phyloP scores from a whole-genome alignment of 2,888 invertebrate genomes.

The Himalopsyche japonica region DNA sequence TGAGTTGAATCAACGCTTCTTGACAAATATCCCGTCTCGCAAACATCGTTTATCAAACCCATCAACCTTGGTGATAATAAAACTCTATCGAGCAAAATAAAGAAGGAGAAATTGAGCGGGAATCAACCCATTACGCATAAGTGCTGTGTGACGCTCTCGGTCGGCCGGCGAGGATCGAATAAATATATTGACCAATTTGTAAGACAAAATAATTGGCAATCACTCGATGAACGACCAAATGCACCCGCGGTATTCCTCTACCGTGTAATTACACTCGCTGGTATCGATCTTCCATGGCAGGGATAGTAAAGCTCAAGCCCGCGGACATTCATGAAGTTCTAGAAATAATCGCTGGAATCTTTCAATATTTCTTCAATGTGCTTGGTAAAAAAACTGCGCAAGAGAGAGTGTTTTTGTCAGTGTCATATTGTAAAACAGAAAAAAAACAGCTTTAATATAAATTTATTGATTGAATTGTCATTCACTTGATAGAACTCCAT shows the following conservation, averaged over 20 bases:
- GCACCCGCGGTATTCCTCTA: slow-evolving; percentile 7
- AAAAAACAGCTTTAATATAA: too few relatives aligned
- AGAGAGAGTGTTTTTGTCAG: too few relatives aligned
- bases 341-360: neutral
- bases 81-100: neutral
- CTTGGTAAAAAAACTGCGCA: too few relatives aligned
- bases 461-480: too few relatives aligned
- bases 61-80: slow-evolving; percentile 13
- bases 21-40: neutral
- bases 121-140: slow-evolving; percentile 11
- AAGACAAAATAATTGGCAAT: slow-evolving; percentile 38
- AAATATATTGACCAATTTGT: slow-evolving; percentile 39
- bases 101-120: neutral
- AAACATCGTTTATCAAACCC: neutral
- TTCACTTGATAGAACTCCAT: too few relatives aligned
- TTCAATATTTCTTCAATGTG: neutral
- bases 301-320: neutral
- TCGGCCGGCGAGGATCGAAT: slow-evolving; percentile 23
- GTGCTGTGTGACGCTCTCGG: slow-evolving; percentile 12
- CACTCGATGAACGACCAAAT: slow-evolving; percentile 11
- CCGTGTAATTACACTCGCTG: slow-evolving; percentile 18
- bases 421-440: too few relatives aligned
- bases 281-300: slow-evolving; percentile 12
- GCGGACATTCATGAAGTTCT: neutral
- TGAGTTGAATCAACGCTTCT: too few relatives aligned